Base-by-base conservation (phyloP, 2,888 invertebrate genomes). In the Drosophila differens region DNA sequence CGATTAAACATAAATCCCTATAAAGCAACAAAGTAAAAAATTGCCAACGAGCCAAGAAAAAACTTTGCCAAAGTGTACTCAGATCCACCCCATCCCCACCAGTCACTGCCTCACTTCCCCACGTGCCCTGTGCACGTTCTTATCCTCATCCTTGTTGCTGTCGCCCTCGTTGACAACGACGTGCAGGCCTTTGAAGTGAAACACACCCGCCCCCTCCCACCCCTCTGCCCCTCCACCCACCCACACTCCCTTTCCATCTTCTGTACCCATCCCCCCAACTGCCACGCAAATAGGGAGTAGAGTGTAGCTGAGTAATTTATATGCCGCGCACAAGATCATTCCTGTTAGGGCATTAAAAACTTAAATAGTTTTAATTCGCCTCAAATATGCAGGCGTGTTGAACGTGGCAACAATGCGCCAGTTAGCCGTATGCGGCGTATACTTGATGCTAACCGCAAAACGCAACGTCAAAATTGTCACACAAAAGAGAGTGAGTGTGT, bases 1-100 rank as follows among this genome's bases (percentile, higher is more conserved):
- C 87, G 87, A 88, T 89, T 88, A 89, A 88, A 82, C 90, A 88
- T 89, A 89, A 88, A 88, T 88, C 85, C 87, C 85, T 79, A 85
- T 89, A 84, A 86, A 79, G 87, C 83, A 87, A 89, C 87, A 89
- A 89, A 81, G 89, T 87, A 89, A 87, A 83, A 85, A 87, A 87
- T 87, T 87, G 83, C 85, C 85, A 89, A 85, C 85, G 89, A 85
- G 84, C 85, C 89, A 83, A 86, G 89, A 80, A 87, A 83, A 85
- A 85, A 85, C 85, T 85, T 86, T 84, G 87, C 69, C 84, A 83
- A 85, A 85, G 89, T 85, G 89, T 47, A 47, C 89, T 86, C 89
- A 89, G 47, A 47, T 47, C 76, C 86, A 63, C 79, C 76, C 74
- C 72, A 25, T 10, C 30, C 54, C 9, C 28, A 6, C 4, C 16